Base-by-base conservation (phyloP, 2,113 vertebrate species). In the Solenodon paradoxus region DNA sequence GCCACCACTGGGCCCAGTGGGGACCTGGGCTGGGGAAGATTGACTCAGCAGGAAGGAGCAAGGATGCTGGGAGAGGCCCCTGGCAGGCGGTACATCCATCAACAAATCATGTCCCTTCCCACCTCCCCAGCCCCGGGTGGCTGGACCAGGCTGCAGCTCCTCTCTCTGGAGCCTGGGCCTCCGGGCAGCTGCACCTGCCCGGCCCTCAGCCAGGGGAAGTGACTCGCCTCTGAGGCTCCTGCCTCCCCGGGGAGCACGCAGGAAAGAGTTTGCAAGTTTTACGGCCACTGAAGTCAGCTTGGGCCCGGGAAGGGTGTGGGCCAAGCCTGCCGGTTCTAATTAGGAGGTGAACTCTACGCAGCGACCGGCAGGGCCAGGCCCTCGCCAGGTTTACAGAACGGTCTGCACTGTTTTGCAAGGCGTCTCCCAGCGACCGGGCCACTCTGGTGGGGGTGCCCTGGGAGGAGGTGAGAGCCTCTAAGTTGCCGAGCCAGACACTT, bases 381-480 rank as follows among this genome's bases (percentile, higher is more conserved):
- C 57, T 95, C 53, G 84, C 95, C 92, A 96, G 97, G 95, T 96
- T 96, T 97, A 94, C 97, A 59, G 17, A 97, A 85, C 51, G 35
- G 94, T 78, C 72, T 53, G 64, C 88, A 88, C 72, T 98, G 98
- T 98, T 98, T 98, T 97, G 97, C 89, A 90, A 63, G n/a, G 83
- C 5, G 96, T 98, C 95, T 98, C 98, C 97, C 94, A 94, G 98
- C 98, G 98, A 98, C 97, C 9, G 96, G 96, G 87, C 95, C 97
- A 75, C 97, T 63, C 24, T 12, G 24, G 92, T 90, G 88, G 92
- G 94, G 90, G 96, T 78, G 63, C 87, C 96, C 97, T 90, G 66
- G 95, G 95, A 66, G 95, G 82, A 61, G 1, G 87, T 63, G 94
- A 94, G 91, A 93, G 96, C 51, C 96, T 77, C 61, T 47, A 68